Percentiles rank a stretch among this genome's conserved stretches.
These are phyloP conservation scores for Ardeotis arabs DNA, from an alignment of 2,113 vertebrate species.

Conservation along the genomic window DNA sequence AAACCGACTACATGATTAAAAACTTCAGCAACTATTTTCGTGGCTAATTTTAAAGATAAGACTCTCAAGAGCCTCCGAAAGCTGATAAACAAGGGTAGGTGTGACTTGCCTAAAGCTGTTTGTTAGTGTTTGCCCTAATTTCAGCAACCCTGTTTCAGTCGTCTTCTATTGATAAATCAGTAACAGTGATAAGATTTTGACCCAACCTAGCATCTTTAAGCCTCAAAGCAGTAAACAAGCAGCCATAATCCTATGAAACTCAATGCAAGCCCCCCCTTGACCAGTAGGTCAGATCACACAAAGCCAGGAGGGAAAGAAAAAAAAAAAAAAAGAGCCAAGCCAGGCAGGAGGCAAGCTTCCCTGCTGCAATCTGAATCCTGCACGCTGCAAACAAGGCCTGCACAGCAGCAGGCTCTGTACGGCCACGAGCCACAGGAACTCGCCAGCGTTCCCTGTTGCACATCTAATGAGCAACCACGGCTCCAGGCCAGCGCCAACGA, in stretches of 20 bases:
- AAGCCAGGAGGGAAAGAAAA: neutral
- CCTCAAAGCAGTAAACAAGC: neutral
- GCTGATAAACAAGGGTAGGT: neutral
- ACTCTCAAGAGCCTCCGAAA: neutral
- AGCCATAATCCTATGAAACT: neutral
- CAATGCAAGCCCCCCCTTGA: neutral
- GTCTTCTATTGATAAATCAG: neutral
- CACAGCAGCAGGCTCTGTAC: neutral
- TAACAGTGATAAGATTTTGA: neutral
- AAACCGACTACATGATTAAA: neutral
- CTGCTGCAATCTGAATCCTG: neutral
- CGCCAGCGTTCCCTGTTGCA: rapidly evolving
- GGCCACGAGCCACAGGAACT: rapidly evolving
- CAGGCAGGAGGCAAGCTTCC: neutral
- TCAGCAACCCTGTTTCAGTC: neutral
- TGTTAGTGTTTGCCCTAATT: neutral
- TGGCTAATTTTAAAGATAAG: neutral
- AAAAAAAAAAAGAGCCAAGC: neutral
- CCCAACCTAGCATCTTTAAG: neutral
- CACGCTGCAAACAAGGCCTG: neutral
- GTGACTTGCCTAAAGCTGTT: neutral
- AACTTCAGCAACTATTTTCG: neutral
- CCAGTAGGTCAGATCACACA: neutral
- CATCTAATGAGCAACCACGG: neutral
- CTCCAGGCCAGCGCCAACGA: neutral